Percentiles rank a stretch among this genome's conserved stretches.
Conservation (phyloP, 2,888 invertebrate genomes). For the Patella ulyssiponensis region DNA sequence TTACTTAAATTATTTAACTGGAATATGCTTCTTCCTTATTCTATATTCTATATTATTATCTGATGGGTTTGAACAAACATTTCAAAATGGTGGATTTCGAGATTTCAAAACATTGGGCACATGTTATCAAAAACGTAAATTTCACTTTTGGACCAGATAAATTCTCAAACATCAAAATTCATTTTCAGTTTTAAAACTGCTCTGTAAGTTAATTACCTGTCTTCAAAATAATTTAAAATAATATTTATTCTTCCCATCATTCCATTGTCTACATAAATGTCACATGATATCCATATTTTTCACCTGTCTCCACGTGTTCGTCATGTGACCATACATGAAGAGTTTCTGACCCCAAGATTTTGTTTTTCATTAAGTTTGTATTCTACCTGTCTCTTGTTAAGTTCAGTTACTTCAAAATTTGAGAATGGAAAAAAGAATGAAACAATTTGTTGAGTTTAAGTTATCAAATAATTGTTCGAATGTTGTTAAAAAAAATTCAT, state of each 20-base stretch:
- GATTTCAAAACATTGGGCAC: too few relatives aligned
- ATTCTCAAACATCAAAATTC: too few relatives aligned
- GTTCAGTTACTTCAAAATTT: too few relatives aligned
- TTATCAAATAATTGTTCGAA: too few relatives aligned
- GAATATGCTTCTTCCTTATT: not conserved
- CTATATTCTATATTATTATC: not conserved
- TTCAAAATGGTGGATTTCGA: too few relatives aligned
- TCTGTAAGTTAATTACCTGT: not conserved
- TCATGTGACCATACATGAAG: constrained; percentile 5
- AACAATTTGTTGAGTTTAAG: too few relatives aligned
- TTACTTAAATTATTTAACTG: not conserved
- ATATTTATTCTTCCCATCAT: constrained; percentile 34
- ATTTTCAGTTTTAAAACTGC: too few relatives aligned
- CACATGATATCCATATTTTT: not conserved
- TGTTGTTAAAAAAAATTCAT: too few relatives aligned
- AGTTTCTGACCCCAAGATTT: not conserved
- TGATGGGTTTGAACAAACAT: not conserved
- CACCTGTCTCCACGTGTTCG: constrained; percentile 15
- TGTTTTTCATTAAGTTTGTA: not conserved
- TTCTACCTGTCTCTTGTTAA: too few relatives aligned
- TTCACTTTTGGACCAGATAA: too few relatives aligned
- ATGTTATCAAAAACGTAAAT: too few relatives aligned
- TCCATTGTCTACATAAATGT: constrained; percentile 23
- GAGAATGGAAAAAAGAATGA: too few relatives aligned
- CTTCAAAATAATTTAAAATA: constrained; percentile 7